Percentiles rank a stretch among this genome's conserved stretches.
These are phyloP conservation scores for Dryas iulia DNA, from an alignment of 1,140 invertebrate genomes.

Conservation along the genomic window DNA sequence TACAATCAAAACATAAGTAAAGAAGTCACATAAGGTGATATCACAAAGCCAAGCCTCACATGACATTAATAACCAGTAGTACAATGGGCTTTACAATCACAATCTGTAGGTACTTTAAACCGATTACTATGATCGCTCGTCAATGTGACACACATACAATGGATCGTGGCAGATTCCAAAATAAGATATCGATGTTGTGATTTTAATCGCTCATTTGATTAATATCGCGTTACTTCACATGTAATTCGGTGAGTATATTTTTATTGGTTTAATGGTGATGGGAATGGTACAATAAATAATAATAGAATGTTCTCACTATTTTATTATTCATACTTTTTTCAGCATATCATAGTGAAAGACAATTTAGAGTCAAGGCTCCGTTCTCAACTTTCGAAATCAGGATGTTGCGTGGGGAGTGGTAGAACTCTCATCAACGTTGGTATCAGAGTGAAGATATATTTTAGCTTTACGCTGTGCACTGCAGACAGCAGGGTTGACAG, in stretches of 20 bases:
- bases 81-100: conserved; percentile 69
- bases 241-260: neutral
- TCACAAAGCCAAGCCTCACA: conserved; percentile 34
- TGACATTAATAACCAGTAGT: conserved; percentile 71
- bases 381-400: too few species aligned
- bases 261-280: neutral
- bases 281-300: too few species aligned
- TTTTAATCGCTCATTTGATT: conserved; percentile 46
- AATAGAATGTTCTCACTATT: too few species aligned
- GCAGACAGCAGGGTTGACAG: too few species aligned
- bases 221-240: conserved; percentile 12
- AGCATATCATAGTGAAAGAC: too few species aligned
- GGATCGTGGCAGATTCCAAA: conserved; percentile 54
- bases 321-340: too few species aligned
- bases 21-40: conserved; percentile 2
- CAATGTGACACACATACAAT: conserved; percentile 61
- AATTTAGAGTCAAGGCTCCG: too few species aligned
- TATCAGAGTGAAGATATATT: too few species aligned
- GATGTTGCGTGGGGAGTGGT: too few species aligned
- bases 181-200: conserved; percentile 53
- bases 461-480: too few species aligned
- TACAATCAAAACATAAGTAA: neutral
- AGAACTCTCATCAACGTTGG: too few species aligned
- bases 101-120: conserved; percentile 67
- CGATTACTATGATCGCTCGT: conserved; percentile 69